A percentile compares a stretch with the other conserved stretches of the same genome.
phyloP scores from a whole-genome alignment of 92 coral and sea anemone species.

The Siderastrea siderea region DNA sequence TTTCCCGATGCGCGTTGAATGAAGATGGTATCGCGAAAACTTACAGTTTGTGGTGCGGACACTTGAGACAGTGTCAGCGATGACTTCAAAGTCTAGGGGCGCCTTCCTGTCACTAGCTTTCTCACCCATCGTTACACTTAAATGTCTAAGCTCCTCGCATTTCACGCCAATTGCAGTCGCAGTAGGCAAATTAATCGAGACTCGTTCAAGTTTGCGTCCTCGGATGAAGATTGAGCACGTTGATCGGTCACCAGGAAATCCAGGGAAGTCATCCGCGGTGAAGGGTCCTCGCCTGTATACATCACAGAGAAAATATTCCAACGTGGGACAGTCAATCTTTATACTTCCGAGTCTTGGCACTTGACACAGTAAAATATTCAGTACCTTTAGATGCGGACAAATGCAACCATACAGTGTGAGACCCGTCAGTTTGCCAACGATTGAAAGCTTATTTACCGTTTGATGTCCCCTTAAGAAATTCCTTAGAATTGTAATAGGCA shows the following conservation, averaged over 20 bases:
- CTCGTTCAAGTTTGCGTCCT: conserved; percentile 32
- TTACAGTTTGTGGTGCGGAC: conserved; percentile 36
- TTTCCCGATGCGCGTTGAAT: conserved; percentile 2
- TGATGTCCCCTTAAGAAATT: conserved; percentile 30
- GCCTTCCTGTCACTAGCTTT: conserved; percentile 15
- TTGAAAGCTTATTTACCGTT: conserved; percentile 27
- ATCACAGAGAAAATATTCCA: conserved; percentile 38
- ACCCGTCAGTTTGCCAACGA: conserved; percentile 40
- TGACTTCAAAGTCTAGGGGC: conserved; percentile 36
- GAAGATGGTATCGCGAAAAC: conserved; percentile 38
- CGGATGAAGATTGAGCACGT: conserved; percentile 41
- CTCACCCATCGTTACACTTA: conserved; percentile 37
- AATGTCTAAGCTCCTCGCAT: conserved; percentile 40
- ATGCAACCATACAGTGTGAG: conserved; percentile 37
- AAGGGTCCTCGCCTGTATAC: conserved; percentile 13
- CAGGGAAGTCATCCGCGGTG: background rate
- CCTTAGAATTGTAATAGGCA: conserved; percentile 31
- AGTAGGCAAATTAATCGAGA: conserved; percentile 41
- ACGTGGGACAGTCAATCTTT: conserved; percentile 38
- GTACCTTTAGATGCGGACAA: conserved; percentile 26
- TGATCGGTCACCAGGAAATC: conserved; percentile 34
- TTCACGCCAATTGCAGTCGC: conserved; percentile 42
- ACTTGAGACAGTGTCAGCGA: background rate
- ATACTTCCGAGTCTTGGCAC: conserved; percentile 30
- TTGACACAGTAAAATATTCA: conserved; percentile 30